phyloP scores from a whole-genome alignment of 1,140 invertebrate genomes.

The Harpegnathos saltator region DNA sequence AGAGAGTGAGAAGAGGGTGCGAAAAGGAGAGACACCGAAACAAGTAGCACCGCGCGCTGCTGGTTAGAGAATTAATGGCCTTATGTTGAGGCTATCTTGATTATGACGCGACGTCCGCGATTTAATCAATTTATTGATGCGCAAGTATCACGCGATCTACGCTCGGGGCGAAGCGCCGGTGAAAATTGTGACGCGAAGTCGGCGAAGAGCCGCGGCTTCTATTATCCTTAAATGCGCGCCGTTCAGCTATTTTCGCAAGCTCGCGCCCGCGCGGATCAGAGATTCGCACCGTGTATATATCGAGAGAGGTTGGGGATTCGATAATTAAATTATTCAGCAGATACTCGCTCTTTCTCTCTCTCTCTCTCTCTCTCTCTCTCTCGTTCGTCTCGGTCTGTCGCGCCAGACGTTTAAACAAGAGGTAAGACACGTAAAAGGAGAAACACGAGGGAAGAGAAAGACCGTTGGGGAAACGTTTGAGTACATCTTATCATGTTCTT shows the following conservation, averaged over 20 bases:
- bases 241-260: no score
- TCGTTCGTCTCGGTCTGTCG: no score
- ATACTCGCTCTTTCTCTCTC: no score
- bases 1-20: neutral
- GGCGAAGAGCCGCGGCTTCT: no score
- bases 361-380: no score
- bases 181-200: neutral
- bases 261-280: neutral
- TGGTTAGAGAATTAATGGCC: conserved; percentile 44
- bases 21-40: conserved; percentile 46
- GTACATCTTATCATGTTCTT: conserved; percentile 5
- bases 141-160: conserved; percentile 22
- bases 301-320: no score
- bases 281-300: neutral
- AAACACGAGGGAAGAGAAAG: no score
- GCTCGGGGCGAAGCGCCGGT: neutral
- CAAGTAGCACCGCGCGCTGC: conserved; percentile 53
- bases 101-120: conserved; percentile 48
- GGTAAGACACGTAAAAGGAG: no score
- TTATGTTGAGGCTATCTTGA: conserved; percentile 56
- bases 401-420: no score
- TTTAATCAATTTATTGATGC: conserved; percentile 45
- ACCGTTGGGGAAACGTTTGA: neutral
- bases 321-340: no score
- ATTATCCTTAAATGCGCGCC: no score